Conservation (phyloP, 2,113 vertebrate species). For the Chamaetylas fuelleborni region DNA sequence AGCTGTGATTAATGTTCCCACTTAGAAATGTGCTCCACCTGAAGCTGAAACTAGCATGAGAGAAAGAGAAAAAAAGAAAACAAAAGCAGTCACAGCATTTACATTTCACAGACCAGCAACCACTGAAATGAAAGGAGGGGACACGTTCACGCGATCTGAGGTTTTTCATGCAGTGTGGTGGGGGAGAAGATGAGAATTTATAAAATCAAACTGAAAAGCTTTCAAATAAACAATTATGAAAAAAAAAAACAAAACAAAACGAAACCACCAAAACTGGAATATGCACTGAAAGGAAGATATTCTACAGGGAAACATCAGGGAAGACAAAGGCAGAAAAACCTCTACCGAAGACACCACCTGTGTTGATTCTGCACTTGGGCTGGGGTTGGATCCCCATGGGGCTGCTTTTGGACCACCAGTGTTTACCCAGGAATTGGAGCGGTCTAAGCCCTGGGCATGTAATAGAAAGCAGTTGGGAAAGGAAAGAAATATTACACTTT, state of each 20-base stretch:
- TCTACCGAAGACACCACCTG: constrained; percentile 90
- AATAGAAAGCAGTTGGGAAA: constrained; percentile 84
- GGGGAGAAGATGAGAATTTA: constrained; percentile 29
- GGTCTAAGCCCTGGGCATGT: constrained; percentile 95
- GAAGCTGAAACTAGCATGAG: constrained; percentile 33
- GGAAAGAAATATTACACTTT: constrained; percentile 86
- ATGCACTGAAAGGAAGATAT: constrained; percentile 53
- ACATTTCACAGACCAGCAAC: constrained; percentile 65
- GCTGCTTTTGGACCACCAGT: constrained; percentile 97
- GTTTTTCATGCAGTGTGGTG: constrained; percentile 71
- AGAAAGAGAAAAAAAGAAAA: constrained; percentile 1
- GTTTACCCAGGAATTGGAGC: constrained; percentile 99
- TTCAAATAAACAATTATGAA: not conserved
- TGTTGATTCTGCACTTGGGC: constrained; percentile 93
- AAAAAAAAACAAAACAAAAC: not conserved
- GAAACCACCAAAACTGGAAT: constrained; percentile 62
- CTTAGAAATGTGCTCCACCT: constrained; percentile 40
- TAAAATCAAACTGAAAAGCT: constrained; percentile 52
- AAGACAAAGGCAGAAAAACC: constrained; percentile 71
- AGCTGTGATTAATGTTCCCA: constrained; percentile 45
- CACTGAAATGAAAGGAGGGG: constrained; percentile 44
- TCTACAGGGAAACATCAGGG: constrained; percentile 70
- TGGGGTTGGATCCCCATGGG: constrained; percentile 98
- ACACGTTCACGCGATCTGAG: not conserved
- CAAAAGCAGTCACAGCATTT: constrained; percentile 54